Conservation (phyloP, 2,888 invertebrate species). For the Rhyacophila evoluta region DNA sequence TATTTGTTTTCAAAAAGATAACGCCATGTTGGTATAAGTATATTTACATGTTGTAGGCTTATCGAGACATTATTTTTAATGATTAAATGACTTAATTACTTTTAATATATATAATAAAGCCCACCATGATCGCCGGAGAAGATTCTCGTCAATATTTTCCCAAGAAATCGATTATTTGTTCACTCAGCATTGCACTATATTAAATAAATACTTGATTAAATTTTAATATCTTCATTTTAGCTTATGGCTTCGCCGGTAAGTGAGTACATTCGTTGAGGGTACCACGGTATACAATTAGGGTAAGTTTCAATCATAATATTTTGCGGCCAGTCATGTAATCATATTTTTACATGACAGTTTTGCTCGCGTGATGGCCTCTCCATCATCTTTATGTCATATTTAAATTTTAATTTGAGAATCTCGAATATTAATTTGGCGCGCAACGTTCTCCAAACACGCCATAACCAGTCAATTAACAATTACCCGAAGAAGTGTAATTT, state of each 20-base stretch:
- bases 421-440: neutral
- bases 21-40: no score
- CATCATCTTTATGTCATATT: constrained; percentile 28
- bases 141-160: no score
- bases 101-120: no score
- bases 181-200: neutral
- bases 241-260: neutral
- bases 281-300: neutral
- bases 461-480: constrained; percentile 5
- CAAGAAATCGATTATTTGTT: no score
- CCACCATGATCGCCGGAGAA: no score
- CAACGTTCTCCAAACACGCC: constrained; percentile 4
- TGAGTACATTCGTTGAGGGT: no score
- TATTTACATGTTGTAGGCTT: no score
- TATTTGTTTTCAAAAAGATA: no score
- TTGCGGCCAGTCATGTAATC: neutral
- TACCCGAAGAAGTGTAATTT: neutral
- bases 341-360: neutral
- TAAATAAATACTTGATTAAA: neutral
- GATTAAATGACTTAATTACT: no score
- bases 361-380: neutral
- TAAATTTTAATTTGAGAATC: constrained; percentile 4
- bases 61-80: no score
- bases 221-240: neutral
- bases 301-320: neutral